Evolutionary conservation across 2,888 invertebrate genomes (phyloP), one percentile per base, ranked within the genome.

Genomic region (Tiliacea citrago): DNA sequence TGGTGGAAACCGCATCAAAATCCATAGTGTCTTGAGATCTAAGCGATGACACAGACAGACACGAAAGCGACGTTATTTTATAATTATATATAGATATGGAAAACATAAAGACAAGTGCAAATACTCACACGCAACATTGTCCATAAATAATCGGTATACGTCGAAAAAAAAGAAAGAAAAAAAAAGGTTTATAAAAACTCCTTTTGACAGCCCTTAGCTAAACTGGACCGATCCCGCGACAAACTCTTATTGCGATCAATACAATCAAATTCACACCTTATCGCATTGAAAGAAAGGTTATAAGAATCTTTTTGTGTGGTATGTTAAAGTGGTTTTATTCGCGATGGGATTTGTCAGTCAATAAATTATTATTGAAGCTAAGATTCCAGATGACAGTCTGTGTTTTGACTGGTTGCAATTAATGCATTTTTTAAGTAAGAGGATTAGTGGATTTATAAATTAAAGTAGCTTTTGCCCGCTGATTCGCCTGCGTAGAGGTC

Each of bases 311-410:
- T 67, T 45, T 63, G 39, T 42, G 39, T 76, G 53, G 29, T 47
- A 45, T 29, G 24, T 24, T 60, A 70, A 73, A 18, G 12, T 73
- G 61, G 86, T 80, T 73, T 74, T 70, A 69, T 82, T 77, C 80
- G 82, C 81, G 89, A 91, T 86, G 86, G 92, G 94, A 94, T 95
- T 95, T 93, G 95, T 94, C 94, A 93, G 90, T 93, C 91, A 91
- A 86, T 88, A 88, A 91, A 90, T 90, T 81, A 77, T 80, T 76
- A 85, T 85, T 86, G 86, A 87, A 82, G 88, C 77, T 77, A 84
- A 89, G 66, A 70, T 87, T 87, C 84, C 84, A 82, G 88, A 87
- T 69, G 84, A 68, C 69, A 70, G 84, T 75, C 83, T 78, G 77
- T 94, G 94, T 95, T 94, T 92, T 94, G 94, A 95, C 92, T 89